Evolutionary conservation across 2,888 invertebrate genomes (phyloP), one percentile per base, ranked within the genome.

Genomic region (Linnaemya vulpina): DNA sequence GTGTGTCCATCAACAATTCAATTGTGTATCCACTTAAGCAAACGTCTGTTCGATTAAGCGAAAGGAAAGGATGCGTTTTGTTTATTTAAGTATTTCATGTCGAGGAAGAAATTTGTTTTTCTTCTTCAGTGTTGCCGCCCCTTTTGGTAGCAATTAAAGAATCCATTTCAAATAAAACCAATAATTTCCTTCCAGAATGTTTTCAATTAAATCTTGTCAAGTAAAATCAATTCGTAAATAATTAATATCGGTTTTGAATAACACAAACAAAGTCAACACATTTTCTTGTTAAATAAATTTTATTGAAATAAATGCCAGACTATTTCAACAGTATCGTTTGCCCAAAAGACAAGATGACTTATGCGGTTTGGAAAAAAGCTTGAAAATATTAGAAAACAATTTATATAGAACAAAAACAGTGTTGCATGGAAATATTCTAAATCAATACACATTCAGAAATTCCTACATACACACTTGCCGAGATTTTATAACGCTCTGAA

Each of bases 141-240:
- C 15, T 20, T 4, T 35, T 53, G 35, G 9, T 1, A 1, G 15
- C 0, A 13, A 22, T 25, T 30, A 49, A 30, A 38, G 51, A 20
- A 35, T 38, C 17, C 20, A 13, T 20, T 68, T 20, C 11, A 30
- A 11, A 55, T 30, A 15, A 55, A 55, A 55, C 25, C 15, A 30
- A 15, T 15, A 7, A 15, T 55, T 30, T 30, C 53, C 30, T 51
- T 17, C 8, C 20, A 51, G 10, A 51, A 51, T n/a, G 10, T 46
- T 46, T 15, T 51, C 51, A 25, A 15, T 11, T 22, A 25, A 1
- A 8, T 5, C 4, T 55, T 68, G 20, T 51, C 38, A 20, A 53
- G 55, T 25, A 70, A 40, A 25, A 55, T 55, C 53, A 55, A 70
- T 55, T 43, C 10, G 25, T 55, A 70, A 55, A 43, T 55, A 55